Conservation (phyloP, 1,140 invertebrate genomes). For the Ephestia elutella region DNA sequence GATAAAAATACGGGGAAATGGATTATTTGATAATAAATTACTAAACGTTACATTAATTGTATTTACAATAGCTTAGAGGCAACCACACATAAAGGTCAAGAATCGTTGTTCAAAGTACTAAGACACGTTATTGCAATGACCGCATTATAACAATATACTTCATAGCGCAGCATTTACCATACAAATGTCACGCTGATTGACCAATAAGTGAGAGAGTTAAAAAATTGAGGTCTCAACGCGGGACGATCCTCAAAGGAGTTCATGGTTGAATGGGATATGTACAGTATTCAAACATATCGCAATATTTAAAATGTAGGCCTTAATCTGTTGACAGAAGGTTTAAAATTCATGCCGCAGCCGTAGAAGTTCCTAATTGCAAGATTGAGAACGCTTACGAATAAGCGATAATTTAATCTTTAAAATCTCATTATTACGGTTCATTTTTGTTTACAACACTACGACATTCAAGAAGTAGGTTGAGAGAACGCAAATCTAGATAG, state of each 20-base stretch:
- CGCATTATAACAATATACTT: slow-evolving; percentile 34
- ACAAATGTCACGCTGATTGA: slow-evolving; percentile 68
- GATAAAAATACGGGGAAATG: slow-evolving; percentile 27
- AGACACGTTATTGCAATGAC: slow-evolving; percentile 25
- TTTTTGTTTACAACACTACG: slow-evolving; percentile 38
- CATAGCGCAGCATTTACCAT: slow-evolving; percentile 38
- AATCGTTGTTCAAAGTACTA: background rate
- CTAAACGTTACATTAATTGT: background rate
- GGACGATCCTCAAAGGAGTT: slow-evolving; percentile 71
- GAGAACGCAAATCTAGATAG: slow-evolving; percentile 61
- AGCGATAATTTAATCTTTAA: slow-evolving; percentile 55
- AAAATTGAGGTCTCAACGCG: slow-evolving; percentile 72
- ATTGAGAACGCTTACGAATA: slow-evolving; percentile 50
- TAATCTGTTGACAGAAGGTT: slow-evolving; percentile 36
- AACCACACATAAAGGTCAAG: background rate
- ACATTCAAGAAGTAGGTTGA: slow-evolving; percentile 69
- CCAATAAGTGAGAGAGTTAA: slow-evolving; percentile 71
- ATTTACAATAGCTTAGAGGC: too few species aligned
- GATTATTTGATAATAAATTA: slow-evolving; percentile 16
- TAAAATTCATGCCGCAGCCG: slow-evolving; percentile 40
- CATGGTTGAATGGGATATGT: slow-evolving; percentile 72
- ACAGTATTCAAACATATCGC: slow-evolving; percentile 44
- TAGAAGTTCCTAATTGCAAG: slow-evolving; percentile 63
- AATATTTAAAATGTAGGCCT: slow-evolving; percentile 32
- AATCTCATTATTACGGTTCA: slow-evolving; percentile 40